These are phyloP conservation scores for Pocillopora grandis DNA, from an alignment of 92 coral and sea anemone genomes.

Conservation along the genomic window DNA sequence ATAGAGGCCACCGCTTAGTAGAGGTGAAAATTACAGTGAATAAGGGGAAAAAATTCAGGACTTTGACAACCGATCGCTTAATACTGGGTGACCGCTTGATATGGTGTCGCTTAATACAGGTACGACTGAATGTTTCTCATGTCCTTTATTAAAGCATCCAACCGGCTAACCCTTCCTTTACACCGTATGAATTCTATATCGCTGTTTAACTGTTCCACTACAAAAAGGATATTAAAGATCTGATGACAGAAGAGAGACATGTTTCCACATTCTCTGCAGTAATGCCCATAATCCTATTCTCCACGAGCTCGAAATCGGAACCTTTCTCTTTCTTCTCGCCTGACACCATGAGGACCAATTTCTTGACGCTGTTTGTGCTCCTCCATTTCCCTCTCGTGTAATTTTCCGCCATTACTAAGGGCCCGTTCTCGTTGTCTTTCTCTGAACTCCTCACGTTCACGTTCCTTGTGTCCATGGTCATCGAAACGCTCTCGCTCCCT, in stretches of 20 bases:
- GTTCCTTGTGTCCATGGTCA: constrained; percentile 43
- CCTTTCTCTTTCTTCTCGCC: constrained; percentile 66
- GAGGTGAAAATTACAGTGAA: too few species aligned
- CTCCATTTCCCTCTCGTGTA: constrained; percentile 62
- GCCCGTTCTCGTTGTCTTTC: constrained; percentile 60
- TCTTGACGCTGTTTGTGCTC: constrained; percentile 70
- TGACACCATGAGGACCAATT: constrained; percentile 43
- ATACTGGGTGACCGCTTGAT: too few species aligned
- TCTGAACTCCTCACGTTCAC: constrained; percentile 58
- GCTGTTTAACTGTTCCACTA: background rate
- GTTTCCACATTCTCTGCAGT: background rate
- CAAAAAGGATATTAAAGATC: background rate
- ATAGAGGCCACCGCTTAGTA: too few species aligned
- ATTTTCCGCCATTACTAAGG: constrained; percentile 33
- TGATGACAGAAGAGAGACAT: background rate
- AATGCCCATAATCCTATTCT: background rate
- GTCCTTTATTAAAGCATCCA: background rate
- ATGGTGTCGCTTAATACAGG: too few species aligned
- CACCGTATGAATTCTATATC: background rate
- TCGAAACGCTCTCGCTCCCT: constrained; percentile 38
- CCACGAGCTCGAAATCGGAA: constrained; percentile 65
- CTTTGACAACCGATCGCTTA: too few species aligned
- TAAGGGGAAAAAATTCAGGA: too few species aligned
- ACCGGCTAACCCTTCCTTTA: background rate
- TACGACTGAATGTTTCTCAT: background rate